Evolutionary conservation across 2,888 invertebrate species (phyloP).

Genomic region (Merodon equestris): DNA sequence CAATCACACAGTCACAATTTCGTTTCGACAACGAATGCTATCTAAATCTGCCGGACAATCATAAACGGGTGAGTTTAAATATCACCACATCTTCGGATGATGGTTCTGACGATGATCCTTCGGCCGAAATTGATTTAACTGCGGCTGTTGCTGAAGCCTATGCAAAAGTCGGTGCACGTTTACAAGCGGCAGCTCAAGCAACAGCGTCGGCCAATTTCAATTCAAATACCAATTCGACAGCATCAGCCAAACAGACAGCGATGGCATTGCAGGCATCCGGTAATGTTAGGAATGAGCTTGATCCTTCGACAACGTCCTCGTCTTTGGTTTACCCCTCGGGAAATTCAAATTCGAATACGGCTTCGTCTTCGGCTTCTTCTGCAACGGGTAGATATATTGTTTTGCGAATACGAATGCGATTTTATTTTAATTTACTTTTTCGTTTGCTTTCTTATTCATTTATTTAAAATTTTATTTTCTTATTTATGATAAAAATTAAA

Average conservation of each 20-base stretch:
- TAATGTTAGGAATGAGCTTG: conserved; percentile 40
- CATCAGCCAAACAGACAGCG: conserved; percentile 33
- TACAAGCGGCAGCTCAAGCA: conserved; percentile 71
- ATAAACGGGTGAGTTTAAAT: conserved; percentile 94
- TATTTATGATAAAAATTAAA: conserved; percentile 14
- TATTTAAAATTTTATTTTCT: conserved; percentile 24
- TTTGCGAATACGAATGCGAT: conserved; percentile 59
- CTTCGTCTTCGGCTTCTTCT: no score
- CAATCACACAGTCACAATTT: conserved; percentile 93
- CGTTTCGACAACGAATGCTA: conserved; percentile 99
- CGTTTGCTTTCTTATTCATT: conserved; percentile 46
- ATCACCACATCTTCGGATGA: conserved; percentile 53
- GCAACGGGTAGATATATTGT: conserved; percentile 58
- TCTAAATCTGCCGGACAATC: conserved; percentile 97
- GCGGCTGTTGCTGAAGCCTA: conserved; percentile 65
- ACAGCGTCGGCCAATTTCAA: conserved; percentile 66
- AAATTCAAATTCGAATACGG: conserved; percentile 40
- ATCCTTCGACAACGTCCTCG: conserved; percentile 29
- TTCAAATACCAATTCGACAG: conserved; percentile 54
- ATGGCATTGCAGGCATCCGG: conserved; percentile 21
- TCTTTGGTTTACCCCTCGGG: conserved; percentile 54
- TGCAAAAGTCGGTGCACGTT: conserved; percentile 62
- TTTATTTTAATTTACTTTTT: conserved; percentile 20
- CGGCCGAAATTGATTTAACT: conserved; percentile 61
- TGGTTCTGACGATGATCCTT: conserved; percentile 57